Conservation (phyloP, 2,113 vertebrate species). For the Hydrochoerus hydrochaeris region DNA sequence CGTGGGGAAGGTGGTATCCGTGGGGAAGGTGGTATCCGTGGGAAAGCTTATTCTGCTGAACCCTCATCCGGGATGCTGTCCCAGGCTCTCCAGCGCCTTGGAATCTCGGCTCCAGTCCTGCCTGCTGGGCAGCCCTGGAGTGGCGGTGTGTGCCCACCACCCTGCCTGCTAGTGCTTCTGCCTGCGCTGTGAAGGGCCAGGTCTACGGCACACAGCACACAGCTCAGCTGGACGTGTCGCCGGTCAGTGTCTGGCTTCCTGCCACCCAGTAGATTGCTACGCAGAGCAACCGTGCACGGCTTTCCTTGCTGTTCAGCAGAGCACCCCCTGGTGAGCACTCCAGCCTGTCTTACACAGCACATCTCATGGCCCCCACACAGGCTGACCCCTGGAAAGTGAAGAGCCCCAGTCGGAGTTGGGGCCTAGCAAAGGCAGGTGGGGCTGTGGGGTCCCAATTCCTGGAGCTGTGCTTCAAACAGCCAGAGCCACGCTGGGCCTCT, state of each 20-base stretch:
- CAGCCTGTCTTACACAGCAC: neutral
- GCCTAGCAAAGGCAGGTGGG: neutral
- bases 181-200: neutral
- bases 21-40: neutral
- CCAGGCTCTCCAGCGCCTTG: neutral
- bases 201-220: too few relatives aligned
- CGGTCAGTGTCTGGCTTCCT: neutral
- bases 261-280: neutral
- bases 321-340: neutral
- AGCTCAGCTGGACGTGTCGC: rapidly evolving
- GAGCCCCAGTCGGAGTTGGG: neutral
- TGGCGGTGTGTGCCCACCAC: too few relatives aligned
- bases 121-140: neutral
- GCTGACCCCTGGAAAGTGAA: neutral
- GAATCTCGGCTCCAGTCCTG: neutral
- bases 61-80: neutral
- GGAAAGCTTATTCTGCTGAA: too few relatives aligned
- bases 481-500: too few relatives aligned
- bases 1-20: neutral
- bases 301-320: neutral
- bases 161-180: neutral
- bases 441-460: neutral
- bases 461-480: neutral
- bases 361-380: neutral
- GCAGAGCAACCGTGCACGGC: neutral